These are phyloP conservation scores for Neodiprion fabricii DNA, from an alignment of 1,140 invertebrate species.

Conservation along the genomic window DNA sequence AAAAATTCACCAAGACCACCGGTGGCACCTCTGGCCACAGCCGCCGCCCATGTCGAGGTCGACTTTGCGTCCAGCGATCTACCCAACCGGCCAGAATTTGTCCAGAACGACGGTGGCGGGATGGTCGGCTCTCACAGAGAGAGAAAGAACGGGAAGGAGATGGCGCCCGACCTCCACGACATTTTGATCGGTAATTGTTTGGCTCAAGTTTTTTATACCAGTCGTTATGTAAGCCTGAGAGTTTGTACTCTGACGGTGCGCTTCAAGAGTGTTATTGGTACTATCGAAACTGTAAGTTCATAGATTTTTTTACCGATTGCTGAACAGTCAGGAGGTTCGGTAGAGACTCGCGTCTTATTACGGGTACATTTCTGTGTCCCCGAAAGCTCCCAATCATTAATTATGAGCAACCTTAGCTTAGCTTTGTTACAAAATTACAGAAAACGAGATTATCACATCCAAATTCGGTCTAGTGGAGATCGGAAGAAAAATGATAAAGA, in stretches of 20 bases:
- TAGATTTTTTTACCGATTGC: too few species aligned
- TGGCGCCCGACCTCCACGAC: constrained; percentile 74
- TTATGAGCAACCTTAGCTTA: too few species aligned
- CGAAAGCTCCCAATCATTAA: too few species aligned
- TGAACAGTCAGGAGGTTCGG: too few species aligned
- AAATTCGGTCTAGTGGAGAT: too few species aligned
- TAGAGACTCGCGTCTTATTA: too few species aligned
- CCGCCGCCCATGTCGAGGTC: constrained; percentile 86
- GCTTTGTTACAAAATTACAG: too few species aligned
- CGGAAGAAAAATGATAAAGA: too few species aligned
- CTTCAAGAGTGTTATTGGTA: neutral
- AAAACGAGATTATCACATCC: too few species aligned
- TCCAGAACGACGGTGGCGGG: constrained; percentile 80
- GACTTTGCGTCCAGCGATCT: constrained; percentile 82
- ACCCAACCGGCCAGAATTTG: constrained; percentile 79
- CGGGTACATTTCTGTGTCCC: too few species aligned
- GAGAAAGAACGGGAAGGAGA: constrained; percentile 68
- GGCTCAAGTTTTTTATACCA: neutral
- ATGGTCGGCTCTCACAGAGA: constrained; percentile 67
- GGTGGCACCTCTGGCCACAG: constrained; percentile 72
- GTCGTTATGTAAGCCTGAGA: neutral
- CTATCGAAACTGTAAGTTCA: too few species aligned
- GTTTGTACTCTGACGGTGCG: neutral
- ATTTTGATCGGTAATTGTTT: constrained; percentile 74
- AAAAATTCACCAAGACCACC: constrained; percentile 57